Conservation (phyloP, 2,888 invertebrate genomes). For the Rotaria magnacalcarata region DNA sequence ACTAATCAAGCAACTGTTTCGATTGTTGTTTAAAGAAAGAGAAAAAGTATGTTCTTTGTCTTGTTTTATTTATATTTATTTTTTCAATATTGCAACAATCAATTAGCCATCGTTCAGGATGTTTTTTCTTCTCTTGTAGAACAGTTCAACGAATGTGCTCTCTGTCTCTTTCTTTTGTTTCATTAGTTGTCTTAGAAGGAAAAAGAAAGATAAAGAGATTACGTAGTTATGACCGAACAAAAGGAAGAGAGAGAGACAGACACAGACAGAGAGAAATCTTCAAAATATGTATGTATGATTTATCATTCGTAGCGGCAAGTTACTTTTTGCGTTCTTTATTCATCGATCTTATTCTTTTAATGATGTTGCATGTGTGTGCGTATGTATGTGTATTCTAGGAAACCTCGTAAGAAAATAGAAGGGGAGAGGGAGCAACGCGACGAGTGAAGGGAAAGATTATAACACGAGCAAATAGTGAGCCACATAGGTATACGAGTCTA, state of each 20-base stretch:
- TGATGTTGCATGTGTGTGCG: neutral
- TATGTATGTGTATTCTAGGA: constrained; percentile 6
- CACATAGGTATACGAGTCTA: neutral
- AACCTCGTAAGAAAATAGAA: constrained; percentile 20
- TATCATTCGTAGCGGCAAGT: neutral
- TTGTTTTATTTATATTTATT: neutral
- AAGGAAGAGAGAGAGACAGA: neutral
- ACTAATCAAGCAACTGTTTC: too few relatives aligned
- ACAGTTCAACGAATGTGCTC: neutral
- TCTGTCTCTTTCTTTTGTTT: neutral
- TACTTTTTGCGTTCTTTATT: constrained; percentile 11
- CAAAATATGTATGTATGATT: constrained; percentile 4
- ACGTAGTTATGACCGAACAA: neutral
- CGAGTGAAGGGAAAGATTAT: constrained; percentile 26
- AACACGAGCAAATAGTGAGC: neutral
- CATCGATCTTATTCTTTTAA: neutral
- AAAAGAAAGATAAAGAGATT: constrained; percentile 10
- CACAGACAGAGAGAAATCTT: neutral
- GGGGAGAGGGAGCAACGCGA: neutral
- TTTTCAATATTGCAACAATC: too few relatives aligned
- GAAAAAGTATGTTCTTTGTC: neutral
- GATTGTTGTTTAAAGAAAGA: neutral
- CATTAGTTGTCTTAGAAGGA: neutral
- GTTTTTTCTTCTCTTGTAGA: neutral
- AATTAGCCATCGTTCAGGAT: too few relatives aligned